Evolutionary conservation across 2,888 invertebrate genomes (phyloP), one percentile per base, ranked within the genome.

Genomic region (Gandaritis pyraliata): DNA sequence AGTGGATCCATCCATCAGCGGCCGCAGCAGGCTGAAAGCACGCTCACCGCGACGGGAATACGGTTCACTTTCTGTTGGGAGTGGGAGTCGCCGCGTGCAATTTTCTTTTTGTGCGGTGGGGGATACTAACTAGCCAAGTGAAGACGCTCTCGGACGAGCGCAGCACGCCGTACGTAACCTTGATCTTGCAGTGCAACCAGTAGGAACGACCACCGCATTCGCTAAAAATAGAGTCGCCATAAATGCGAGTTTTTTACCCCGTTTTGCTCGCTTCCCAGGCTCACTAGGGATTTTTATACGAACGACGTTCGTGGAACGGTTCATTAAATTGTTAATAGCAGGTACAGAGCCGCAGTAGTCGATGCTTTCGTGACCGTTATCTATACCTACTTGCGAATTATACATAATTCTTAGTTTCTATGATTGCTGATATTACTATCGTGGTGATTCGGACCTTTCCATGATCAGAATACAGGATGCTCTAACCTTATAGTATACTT

Each of bases 131-230:
- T 81, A 81, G 81, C 78, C 75, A 76, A 80, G 76, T 75, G 80
- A 80, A 78, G 82, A 82, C 82, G 85, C 81, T 85, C 84, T 84
- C 83, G 76, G 76, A 72, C 75, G 75, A 76, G 74, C 72, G 74
- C 72, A 58, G 71, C 75, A 71, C 70, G 71, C 70, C 79, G 72
- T 59, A 68, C 75, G 83, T 86, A 90, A 87, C 91, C 91, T 91
- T 91, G 91, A 90, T 90, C 89, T 84, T 88, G 87, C 84, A 79
- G 81, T 77, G 80, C 82, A 85, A 80, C 89, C 88, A 88, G 87
- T 88, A 85, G 89, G 88, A 89, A 87, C 86, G 83, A 81, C 86
- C 85, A 82, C 79, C 77, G 79, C 80, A 74, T 74, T 74, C 75
- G 83, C 88, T 91, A 90, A 79, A 90, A 87, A 90, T 90, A 91